phyloP scores from a whole-genome alignment of 2,888 invertebrate species.

The Zonitis immaculata region DNA sequence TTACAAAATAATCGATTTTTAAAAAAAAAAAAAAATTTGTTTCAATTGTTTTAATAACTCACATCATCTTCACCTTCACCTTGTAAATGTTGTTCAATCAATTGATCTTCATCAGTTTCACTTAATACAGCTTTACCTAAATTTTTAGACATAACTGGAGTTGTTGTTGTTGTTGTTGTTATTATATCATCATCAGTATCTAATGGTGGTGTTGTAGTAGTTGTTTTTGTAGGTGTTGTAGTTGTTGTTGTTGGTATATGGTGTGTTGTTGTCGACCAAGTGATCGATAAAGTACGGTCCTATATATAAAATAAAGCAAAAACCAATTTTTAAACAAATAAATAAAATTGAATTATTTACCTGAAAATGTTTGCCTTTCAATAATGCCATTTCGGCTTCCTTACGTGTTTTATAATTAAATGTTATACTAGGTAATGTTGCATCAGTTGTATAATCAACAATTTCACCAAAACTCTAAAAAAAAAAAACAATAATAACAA shows the following conservation, averaged over 20 bases:
- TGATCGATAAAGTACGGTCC: constrained; percentile 48
- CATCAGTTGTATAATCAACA: constrained; percentile 71
- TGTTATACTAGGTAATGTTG: constrained; percentile 69
- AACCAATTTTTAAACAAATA: not conserved
- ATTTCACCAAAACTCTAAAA: constrained; percentile 90
- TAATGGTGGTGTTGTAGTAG: not conserved
- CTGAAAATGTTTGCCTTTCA: constrained; percentile 72
- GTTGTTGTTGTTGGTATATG: not conserved
- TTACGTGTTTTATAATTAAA: constrained; percentile 71
- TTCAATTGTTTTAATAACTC: constrained; percentile 20
- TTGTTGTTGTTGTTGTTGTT: not conserved
- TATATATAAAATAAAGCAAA: constrained; percentile 18
- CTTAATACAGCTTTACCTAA: constrained; percentile 41
- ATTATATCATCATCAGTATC: not conserved
- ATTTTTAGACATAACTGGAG: too few relatives aligned
- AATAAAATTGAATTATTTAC: constrained; percentile 43
- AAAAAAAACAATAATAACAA: too few relatives aligned
- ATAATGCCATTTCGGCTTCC: constrained; percentile 73
- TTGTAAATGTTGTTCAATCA: constrained; percentile 44
- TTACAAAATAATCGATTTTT: not conserved
- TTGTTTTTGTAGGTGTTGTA: not conserved
- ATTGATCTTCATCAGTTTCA: constrained; percentile 48
- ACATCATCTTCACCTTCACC: constrained; percentile 47
- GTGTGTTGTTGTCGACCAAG: constrained; percentile 37
- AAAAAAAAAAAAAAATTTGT: not conserved